Conservation (phyloP, 2,113 vertebrate species). For the Archilochus colubris region DNA sequence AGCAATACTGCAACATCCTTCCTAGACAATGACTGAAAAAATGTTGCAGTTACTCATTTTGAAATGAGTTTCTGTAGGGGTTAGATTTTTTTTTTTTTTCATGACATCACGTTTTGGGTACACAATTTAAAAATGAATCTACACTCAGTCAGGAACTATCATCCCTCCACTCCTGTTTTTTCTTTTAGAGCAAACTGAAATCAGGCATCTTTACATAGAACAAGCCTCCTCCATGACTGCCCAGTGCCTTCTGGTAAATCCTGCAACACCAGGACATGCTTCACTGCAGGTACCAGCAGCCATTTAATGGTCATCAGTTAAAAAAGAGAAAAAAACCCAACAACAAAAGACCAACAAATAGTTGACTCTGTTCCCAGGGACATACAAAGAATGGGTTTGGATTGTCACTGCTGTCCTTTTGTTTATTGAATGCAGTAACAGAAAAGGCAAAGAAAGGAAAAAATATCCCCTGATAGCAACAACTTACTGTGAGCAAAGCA, state of each 20-base stretch:
- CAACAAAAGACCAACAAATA: conserved; percentile 45
- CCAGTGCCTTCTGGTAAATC: not conserved
- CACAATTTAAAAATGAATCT: not conserved
- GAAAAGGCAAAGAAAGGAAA: not conserved
- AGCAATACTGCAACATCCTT: not conserved
- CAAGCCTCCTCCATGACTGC: not conserved
- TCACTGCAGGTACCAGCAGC: not conserved
- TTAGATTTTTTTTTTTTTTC: not conserved
- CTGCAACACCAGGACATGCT: not conserved
- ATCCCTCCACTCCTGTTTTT: not conserved
- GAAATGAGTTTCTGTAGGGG: not conserved
- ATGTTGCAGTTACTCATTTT: not conserved
- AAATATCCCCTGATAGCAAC: not conserved
- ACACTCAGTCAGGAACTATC: not conserved
- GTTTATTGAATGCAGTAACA: conserved; percentile 32
- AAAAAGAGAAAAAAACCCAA: not conserved
- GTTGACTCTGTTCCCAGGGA: conserved; percentile 39
- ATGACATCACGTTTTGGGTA: not conserved
- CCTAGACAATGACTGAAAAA: conserved; percentile 2
- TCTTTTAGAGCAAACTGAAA: not conserved
- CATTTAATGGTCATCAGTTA: not conserved
- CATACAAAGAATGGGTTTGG: not conserved
- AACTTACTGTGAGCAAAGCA: not conserved
- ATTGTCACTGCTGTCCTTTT: conserved; percentile 2
- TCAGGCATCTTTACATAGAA: not conserved